Base-by-base conservation (phyloP, 2,113 vertebrate genomes). In the Gallinago undulata region DNA sequence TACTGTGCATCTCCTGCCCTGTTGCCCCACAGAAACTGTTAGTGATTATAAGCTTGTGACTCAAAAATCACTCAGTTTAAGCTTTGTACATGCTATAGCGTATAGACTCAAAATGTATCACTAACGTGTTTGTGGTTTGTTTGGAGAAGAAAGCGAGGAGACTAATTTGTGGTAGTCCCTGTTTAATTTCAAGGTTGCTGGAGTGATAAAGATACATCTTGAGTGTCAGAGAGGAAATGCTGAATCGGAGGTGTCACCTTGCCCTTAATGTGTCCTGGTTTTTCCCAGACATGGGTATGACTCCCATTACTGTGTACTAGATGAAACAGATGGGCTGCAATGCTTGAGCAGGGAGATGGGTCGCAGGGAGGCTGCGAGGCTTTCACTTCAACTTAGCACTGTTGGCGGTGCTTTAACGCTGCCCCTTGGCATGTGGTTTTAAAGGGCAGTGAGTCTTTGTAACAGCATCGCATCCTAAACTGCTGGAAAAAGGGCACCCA, bases 311-410 rank as follows among this genome's bases (percentile, higher is more conserved):
- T 14, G 10, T 56, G 66, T 62, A 19, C 64, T 45, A 60, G 45
- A 69, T 62, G 45, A 84, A 91, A 76, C 47, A 95, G 87, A 92
- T 81, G 87, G 64, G 41, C 24, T 91, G 69, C 74, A 64, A 23
- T 14, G 45, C 72, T 80, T 50, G 43, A 79, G 70, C 70, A 85
- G 59, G 70, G 57, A 91, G 64, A 78, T 22, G 39, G 69, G 47
- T 87, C 86, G 63, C 47, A 78, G n/a, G 27, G 13, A 91, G 37
- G 13, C 69, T 89, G 43, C 50, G 73, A 87, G 74, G 31, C 81
- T 91, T 87, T 60, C 60, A 63, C 48, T 96, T 81, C 28, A 4
- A 30, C 48, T 93, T 68, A 24, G 72, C 72, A 55, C 37, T 45
- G 19, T 45, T 82, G 77, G 56, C 17, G 2, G 30, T 76, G 53